Conservation (phyloP, 2,113 vertebrate species). For the Nerophis lumbriciformis region DNA sequence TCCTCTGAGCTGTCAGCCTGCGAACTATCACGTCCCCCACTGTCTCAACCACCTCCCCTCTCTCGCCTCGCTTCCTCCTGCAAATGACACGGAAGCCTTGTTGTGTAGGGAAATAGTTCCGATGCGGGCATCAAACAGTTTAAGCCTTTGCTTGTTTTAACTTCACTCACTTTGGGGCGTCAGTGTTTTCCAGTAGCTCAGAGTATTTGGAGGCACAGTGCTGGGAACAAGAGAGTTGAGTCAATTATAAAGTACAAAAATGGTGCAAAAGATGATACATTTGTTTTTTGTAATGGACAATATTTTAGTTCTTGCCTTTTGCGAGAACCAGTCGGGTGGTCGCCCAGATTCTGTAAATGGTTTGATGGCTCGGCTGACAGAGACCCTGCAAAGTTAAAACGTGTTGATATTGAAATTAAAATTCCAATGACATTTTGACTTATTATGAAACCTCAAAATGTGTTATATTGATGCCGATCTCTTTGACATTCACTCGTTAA, state of each 20-base stretch:
- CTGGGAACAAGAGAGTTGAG: constrained; percentile 33
- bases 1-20: constrained; percentile 86
- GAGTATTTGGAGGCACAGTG: constrained; percentile 82
- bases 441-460: too few species aligned
- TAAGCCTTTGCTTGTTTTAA: background rate
- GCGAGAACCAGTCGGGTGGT: constrained; percentile 92
- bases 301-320: constrained; percentile 50
- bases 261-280: background rate
- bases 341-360: constrained; percentile 91
- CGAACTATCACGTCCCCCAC: constrained; percentile 95
- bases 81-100: background rate
- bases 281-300: background rate
- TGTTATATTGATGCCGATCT: too few species aligned
- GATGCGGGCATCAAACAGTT: background rate
- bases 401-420: too few species aligned
- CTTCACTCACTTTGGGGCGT: constrained; percentile 88
- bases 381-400: constrained; percentile 74
- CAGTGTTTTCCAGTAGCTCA: constrained; percentile 89
- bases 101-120: background rate
- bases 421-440: too few species aligned
- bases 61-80: constrained; percentile 92
- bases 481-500: too few species aligned
- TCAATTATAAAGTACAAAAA: background rate
- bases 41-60: constrained; percentile 93
- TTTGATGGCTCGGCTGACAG: constrained; percentile 94